Conservation (phyloP, 2,797 vertebrate species). For the Helostoma temminkii region DNA sequence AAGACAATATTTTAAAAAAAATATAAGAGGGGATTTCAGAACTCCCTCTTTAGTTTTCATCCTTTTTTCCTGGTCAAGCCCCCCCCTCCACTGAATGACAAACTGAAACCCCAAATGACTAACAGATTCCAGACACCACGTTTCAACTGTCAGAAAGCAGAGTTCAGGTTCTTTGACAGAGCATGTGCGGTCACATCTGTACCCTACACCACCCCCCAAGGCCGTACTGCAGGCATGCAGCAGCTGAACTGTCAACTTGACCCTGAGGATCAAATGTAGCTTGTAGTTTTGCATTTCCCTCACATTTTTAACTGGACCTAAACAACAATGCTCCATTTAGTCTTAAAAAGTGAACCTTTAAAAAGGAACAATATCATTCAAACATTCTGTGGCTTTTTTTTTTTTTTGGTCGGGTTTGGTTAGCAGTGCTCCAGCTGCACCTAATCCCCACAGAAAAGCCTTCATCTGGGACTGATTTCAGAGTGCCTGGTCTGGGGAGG, state of each 20-base stretch:
- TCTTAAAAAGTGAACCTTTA: constrained; percentile 44
- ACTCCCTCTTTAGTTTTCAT: constrained; percentile 48
- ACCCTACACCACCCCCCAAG: constrained; percentile 56
- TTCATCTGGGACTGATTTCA: constrained; percentile 85
- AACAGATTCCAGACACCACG: constrained; percentile 75
- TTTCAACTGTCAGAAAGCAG: constrained; percentile 69
- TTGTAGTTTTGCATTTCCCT: constrained; percentile 31
- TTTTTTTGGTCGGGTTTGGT: constrained; percentile 60
- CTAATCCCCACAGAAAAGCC: constrained; percentile 80
- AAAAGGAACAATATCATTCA: constrained; percentile 56
- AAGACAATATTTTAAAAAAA: constrained; percentile 40
- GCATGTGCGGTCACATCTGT: constrained; percentile 69
- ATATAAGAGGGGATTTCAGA: constrained; percentile 51
- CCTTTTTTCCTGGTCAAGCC: constrained; percentile 59
- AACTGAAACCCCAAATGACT: constrained; percentile 75
- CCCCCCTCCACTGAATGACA: constrained; percentile 61
- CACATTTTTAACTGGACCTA: constrained; percentile 18
- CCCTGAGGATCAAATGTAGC: constrained; percentile 51
- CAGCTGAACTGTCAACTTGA: constrained; percentile 43
- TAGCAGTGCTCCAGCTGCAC: constrained; percentile 77
- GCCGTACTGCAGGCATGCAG: constrained; percentile 30
- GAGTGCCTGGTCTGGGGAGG: constrained; percentile 39
- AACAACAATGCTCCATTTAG: constrained; percentile 41
- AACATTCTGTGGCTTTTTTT: constrained; percentile 43
- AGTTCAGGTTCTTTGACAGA: constrained; percentile 71